phyloP scores from a whole-genome alignment of 2,888 invertebrate species.

The Eustalomyia histrio region DNA sequence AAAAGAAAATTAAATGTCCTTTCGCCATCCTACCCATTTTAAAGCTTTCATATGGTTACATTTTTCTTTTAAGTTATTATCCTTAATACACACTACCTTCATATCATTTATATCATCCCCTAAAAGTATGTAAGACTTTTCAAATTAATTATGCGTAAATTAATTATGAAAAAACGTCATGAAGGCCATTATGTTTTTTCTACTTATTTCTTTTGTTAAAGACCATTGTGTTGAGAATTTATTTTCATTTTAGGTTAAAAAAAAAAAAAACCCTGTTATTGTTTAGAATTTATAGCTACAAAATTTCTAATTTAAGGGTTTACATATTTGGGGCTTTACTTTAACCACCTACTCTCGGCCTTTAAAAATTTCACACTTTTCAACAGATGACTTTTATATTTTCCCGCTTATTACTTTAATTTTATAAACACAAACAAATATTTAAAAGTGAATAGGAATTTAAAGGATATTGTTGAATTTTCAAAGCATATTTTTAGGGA shows the following conservation, averaged over 20 bases:
- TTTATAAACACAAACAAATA: background rate
- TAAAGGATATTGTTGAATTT: too few relatives aligned
- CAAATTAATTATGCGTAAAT: conserved; percentile 64
- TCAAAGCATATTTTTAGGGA: background rate
- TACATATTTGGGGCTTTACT: conserved; percentile 25
- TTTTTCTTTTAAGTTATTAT: background rate
- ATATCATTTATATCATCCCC: conserved; percentile 33
- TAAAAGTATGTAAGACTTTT: conserved; percentile 52
- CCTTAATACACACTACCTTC: background rate
- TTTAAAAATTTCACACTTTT: background rate
- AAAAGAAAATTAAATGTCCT: conserved; percentile 12
- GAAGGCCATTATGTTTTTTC: conserved; percentile 55
- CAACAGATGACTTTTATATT: conserved; percentile 36
- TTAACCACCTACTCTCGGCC: background rate
- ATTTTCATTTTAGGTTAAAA: background rate
- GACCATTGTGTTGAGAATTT: conserved; percentile 19
- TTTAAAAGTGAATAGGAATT: background rate
- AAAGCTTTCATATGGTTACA: background rate
- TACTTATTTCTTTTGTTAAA: conserved; percentile 4
- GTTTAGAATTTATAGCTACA: conserved; percentile 2
- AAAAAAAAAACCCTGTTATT: conserved; percentile 1
- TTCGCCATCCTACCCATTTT: background rate
- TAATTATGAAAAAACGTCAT: conserved; percentile 60
- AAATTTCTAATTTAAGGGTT: conserved; percentile 33
- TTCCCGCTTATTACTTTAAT: conserved; percentile 33